A percentile compares a stretch with the other conserved stretches of the same genome.
These are phyloP conservation scores for Cyprinodon variegatus DNA, from an alignment of 2,113 vertebrate genomes.

Conservation along the genomic window DNA sequence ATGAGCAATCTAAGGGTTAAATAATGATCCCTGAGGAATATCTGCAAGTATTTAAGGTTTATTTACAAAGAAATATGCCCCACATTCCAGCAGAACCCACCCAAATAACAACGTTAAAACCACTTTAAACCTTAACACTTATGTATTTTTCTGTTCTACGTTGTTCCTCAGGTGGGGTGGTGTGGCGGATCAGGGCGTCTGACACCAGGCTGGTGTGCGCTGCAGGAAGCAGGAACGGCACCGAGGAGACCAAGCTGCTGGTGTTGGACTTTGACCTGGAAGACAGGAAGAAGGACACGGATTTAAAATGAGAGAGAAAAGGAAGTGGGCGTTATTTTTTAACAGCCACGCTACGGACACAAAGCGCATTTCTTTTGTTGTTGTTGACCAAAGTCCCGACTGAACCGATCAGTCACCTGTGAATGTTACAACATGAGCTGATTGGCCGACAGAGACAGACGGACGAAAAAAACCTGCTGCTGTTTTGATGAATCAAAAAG, in stretches of 20 bases:
- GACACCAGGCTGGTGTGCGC: constrained; percentile 97
- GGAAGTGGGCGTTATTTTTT: neutral
- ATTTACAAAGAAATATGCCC: too few relatives aligned
- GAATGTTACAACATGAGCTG: constrained; percentile 17
- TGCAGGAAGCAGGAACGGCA: constrained; percentile 95
- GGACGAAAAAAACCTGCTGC: neutral
- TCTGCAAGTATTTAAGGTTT: neutral
- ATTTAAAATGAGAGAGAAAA: neutral
- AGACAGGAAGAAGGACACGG: constrained; percentile 31
- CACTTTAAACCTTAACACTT: neutral
- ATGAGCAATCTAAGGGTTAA: neutral
- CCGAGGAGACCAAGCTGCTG: constrained; percentile 97
- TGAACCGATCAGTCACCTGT: constrained; percentile 7
- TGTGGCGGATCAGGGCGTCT: constrained; percentile 96
- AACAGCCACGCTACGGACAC: neutral
- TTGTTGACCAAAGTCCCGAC: constrained; percentile 40
- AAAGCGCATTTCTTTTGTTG: neutral
- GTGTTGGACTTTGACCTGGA: constrained; percentile 97
- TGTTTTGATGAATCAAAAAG: neutral
- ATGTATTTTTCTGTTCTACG: neutral
- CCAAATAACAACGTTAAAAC: too few relatives aligned
- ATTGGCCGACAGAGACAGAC: constrained; percentile 18
- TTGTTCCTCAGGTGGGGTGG: constrained; percentile 84
- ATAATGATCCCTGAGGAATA: neutral
- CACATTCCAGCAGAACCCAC: too few relatives aligned